Conservation (phyloP, 2,113 vertebrate species). For the Heloderma charlesbogerti region DNA sequence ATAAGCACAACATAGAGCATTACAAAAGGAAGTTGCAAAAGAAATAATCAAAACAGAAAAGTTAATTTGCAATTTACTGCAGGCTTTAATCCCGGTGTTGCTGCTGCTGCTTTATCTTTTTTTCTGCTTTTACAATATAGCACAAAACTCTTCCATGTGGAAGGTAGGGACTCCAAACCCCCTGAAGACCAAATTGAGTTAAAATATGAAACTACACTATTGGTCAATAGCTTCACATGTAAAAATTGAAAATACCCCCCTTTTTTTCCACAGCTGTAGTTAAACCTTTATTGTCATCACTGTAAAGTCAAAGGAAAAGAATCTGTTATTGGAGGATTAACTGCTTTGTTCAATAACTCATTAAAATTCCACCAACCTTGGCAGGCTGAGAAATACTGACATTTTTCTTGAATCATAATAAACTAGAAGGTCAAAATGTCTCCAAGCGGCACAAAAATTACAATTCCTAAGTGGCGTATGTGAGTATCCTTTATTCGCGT, state of each 20-base stretch:
- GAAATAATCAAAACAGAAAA: slow-evolving; percentile 35
- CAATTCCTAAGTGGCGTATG: slow-evolving; percentile 32
- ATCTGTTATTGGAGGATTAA: slow-evolving; percentile 77
- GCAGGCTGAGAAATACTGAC: slow-evolving; percentile 74
- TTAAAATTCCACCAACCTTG: slow-evolving; percentile 78
- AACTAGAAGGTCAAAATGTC: slow-evolving; percentile 77
- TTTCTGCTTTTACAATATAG: neutral
- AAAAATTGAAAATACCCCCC: neutral
- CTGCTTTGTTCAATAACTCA: slow-evolving; percentile 79
- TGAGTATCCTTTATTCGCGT: slow-evolving; percentile 66
- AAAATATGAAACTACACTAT: slow-evolving; percentile 17
- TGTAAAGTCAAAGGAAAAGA: slow-evolving; percentile 69
- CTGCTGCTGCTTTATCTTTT: slow-evolving; percentile 1
- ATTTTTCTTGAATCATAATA: slow-evolving; percentile 79
- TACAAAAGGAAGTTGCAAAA: slow-evolving; percentile 41
- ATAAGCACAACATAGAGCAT: slow-evolving; percentile 16
- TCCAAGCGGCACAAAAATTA: slow-evolving; percentile 60
- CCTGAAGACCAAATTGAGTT: slow-evolving; percentile 23
- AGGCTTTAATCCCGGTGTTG: slow-evolving; percentile 32
- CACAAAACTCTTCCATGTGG: neutral
- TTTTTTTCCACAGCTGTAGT: slow-evolving; percentile 31
- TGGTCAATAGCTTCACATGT: slow-evolving; percentile 1
- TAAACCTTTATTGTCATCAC: slow-evolving; percentile 74
- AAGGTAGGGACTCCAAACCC: neutral
- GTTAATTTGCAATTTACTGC: neutral